These are phyloP conservation scores for Musca domestica DNA, from an alignment of 1,140 invertebrate genomes.

Conservation along the genomic window DNA sequence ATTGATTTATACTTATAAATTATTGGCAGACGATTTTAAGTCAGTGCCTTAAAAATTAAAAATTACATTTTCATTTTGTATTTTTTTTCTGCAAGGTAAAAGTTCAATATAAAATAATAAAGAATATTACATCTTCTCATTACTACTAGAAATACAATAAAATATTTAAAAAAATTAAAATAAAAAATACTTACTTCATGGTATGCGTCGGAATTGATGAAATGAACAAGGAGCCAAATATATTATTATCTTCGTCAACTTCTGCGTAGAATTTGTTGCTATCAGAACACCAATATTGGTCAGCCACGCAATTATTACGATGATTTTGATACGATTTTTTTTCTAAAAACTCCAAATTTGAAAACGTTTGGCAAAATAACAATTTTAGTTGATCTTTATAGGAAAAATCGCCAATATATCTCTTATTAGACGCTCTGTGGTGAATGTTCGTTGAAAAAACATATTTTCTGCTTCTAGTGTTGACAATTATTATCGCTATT, in stretches of 20 bases:
- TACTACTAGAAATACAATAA: no score
- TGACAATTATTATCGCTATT: conserved; percentile 43
- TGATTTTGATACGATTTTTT: not conserved
- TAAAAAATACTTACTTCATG: conserved; percentile 36
- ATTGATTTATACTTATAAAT: no score
- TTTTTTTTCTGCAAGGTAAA: no score
- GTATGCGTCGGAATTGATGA: conserved; percentile 45
- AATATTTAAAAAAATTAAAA: no score
- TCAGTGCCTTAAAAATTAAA: no score
- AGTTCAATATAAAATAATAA: no score
- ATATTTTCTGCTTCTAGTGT: conserved; percentile 35
- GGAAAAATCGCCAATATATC: conserved; percentile 40
- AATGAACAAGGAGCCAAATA: conserved; percentile 42
- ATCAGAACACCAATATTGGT: conserved; percentile 47
- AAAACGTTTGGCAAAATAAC: conserved; percentile 45
- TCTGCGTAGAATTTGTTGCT: conserved; percentile 47
- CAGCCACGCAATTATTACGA: no score
- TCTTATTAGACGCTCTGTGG: conserved; percentile 38
- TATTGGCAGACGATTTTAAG: no score
- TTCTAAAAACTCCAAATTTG: conserved; percentile 29
- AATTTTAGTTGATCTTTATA: conserved; percentile 44
- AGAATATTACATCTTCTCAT: no score
- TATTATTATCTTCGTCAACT: conserved; percentile 37
- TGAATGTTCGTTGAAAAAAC: conserved; percentile 44
- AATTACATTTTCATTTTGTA: no score